Conservation (phyloP, 2,113 vertebrate genomes). For the Sapayoa aenigma region DNA sequence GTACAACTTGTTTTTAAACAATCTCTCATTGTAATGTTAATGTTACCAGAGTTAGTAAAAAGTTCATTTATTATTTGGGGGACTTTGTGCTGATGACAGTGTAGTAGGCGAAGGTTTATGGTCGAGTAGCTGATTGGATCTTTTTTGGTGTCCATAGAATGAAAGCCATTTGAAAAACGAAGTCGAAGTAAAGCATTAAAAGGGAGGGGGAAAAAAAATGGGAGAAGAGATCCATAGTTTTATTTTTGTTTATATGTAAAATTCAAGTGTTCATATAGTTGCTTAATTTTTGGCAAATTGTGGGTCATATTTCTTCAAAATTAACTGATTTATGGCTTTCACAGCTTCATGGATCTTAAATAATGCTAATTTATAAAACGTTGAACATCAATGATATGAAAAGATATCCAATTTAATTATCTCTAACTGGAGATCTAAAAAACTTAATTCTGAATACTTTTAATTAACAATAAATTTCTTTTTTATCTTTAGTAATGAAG, state of each 20-base stretch:
- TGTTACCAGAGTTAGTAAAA: conserved; percentile 68
- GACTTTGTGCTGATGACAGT: conserved; percentile 61
- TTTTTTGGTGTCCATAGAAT: not conserved
- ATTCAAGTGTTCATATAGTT: not conserved
- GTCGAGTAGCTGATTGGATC: not conserved
- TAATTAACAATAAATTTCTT: not conserved
- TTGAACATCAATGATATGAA: not conserved
- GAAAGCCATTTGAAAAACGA: not conserved
- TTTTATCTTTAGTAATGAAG: not conserved
- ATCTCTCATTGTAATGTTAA: conserved; percentile 69
- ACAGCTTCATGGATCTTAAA: not conserved
- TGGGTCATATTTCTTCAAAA: not conserved
- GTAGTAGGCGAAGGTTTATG: conserved; percentile 12
- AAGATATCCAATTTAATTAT: not conserved
- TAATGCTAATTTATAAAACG: not conserved
- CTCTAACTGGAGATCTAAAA: not conserved
- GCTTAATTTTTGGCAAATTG: not conserved
- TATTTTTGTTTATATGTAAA: not conserved
- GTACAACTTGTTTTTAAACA: conserved; percentile 69
- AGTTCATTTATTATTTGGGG: conserved; percentile 65
- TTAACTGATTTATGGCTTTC: not conserved
- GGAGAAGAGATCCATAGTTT: not conserved
- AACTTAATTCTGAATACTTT: not conserved
- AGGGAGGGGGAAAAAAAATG: accelerated
- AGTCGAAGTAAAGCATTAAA: not conserved